Base-by-base conservation (phyloP, 2,797 vertebrate species). In the Pyrocephalus nanus region DNA sequence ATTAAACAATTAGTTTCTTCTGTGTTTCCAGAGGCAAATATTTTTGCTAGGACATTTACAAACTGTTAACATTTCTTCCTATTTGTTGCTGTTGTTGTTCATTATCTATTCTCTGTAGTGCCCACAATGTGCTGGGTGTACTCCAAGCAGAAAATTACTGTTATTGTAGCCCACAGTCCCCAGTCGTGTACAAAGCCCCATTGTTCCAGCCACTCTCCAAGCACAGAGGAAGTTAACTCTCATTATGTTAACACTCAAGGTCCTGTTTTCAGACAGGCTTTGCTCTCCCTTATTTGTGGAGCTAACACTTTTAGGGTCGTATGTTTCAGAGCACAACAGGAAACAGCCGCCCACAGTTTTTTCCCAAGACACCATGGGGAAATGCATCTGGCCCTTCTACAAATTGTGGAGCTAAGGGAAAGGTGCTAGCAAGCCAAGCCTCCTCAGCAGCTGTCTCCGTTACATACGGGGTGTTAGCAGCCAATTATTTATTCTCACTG, bases 101-200 rank as follows among this genome's bases (percentile, higher is more conserved):
- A 77, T 97, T 92, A 94, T 95, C 91, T 92, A 53, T 93, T 86
- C 77, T 79, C 67, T 61, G 48, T 95, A 76, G 88, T 69, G 77
- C 45, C 86, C 82, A 88, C 86, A 96, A 88, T 81, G 94, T 92
- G 90, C 74, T 96, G 90, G 78, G 80, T 85, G 69, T 88, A n/a
- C 71, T 95, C 90, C 88, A 95, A 91, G 88, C 76, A 96, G 94
- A 96, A 96, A 95, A 94, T 96, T 38, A 80, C 77, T 88, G 91
- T 87, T 95, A 64, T 94, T 95, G 90, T 88, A 92, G 92, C 90
- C 71, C 90, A 40, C 50, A 26, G 62, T 57, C 90, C 82, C 67
- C 50, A 76, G 71, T 47, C 8, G 0, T 27, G n/a, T 50, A 95
- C 91, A 95, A 95, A 93, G 86, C 83, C 38, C 50, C 64, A 30